phyloP scores from a whole-genome alignment of 2,888 invertebrate genomes.

The Lasioglossum malachurum region DNA sequence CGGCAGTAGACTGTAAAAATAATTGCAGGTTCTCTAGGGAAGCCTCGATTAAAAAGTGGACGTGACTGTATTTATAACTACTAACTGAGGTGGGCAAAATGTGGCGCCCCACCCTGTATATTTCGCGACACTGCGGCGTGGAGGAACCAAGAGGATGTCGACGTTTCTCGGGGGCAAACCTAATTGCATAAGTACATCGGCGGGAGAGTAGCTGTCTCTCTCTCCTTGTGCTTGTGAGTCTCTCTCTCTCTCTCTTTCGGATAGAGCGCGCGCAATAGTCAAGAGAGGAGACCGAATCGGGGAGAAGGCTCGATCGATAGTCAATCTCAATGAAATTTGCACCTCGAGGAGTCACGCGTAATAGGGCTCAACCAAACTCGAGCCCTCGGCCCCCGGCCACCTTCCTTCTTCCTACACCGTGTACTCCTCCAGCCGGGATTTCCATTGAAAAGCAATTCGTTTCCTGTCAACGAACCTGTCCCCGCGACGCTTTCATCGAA shows the following conservation, averaged over 20 bases:
- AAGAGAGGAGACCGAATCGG: conserved; percentile 28
- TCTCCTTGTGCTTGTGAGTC: not conserved
- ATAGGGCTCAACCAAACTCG: conserved; percentile 65
- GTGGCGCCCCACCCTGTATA: too few species aligned
- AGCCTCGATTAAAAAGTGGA: not conserved
- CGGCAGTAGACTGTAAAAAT: not conserved
- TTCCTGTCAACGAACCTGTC: conserved; percentile 69
- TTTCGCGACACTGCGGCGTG: not conserved
- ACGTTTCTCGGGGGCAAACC: conserved; percentile 42
- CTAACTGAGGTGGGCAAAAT: too few species aligned
- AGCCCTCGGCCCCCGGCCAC: not conserved
- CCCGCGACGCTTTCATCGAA: conserved; percentile 49
- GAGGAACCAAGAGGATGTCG: conserved; percentile 36
- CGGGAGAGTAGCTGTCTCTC: conserved; percentile 22
- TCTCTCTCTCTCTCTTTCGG: not conserved
- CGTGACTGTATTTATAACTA: too few species aligned
- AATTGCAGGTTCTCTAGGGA: not conserved
- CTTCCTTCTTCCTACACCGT: conserved; percentile 17
- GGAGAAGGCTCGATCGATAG: conserved; percentile 68
- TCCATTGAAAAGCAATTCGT: conserved; percentile 74
- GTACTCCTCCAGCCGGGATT: conserved; percentile 51
- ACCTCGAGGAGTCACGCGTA: conserved; percentile 72
- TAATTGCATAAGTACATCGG: conserved; percentile 71
- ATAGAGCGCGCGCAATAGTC: not conserved
- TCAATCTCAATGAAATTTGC: conserved; percentile 75